Evolutionary conservation across 2,113 vertebrate genomes (phyloP), one percentile per base, ranked within the genome.

Genomic region (Hippocampus zosterae): DNA sequence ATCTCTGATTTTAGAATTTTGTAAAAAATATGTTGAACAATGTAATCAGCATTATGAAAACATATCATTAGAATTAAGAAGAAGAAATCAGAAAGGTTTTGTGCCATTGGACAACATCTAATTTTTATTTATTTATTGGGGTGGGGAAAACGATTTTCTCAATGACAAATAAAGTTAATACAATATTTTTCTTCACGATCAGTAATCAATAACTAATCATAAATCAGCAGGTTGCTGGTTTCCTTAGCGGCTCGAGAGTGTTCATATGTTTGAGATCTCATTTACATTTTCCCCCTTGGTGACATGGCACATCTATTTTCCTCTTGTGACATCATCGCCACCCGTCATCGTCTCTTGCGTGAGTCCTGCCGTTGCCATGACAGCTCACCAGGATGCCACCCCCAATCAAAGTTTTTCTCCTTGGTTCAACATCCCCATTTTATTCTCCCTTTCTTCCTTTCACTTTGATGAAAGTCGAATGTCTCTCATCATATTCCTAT

Each of bases 341-440:
- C 13, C 78, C 76, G 81, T 69, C 7, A 23, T 59, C 15, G 69
- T 73, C 55, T 72, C 65, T n/a, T 77, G 62, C 71, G 70, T 85
- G 68, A 75, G 68, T 86, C 78, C 73, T 78, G 23, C 15, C 23
- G 86, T 89, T 81, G 21, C 78, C 73, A 76, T 82, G 71, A 76
- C 81, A 80, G 88, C 86, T 80, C 80, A 75, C 81, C 75, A 81
- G 79, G 79, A 76, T 0, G 55, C 71, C 53, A 0, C 56, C 74
- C 67, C 76, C 61, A 21, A 64, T 80, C 73, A 52, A 62, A 69
- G 70, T 60, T 76, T 53, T 55, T 78, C 50, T 65, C 73, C 41
- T 27, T 69, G 64, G 67, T 70, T 83, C 23, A 48, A 18, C 59
- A 52, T 65, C 65, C 33, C 73, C 52, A 52, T 19, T 75, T 68